phyloP scores from a whole-genome alignment of 2,797 vertebrate species.

The Rhincodon typus region DNA sequence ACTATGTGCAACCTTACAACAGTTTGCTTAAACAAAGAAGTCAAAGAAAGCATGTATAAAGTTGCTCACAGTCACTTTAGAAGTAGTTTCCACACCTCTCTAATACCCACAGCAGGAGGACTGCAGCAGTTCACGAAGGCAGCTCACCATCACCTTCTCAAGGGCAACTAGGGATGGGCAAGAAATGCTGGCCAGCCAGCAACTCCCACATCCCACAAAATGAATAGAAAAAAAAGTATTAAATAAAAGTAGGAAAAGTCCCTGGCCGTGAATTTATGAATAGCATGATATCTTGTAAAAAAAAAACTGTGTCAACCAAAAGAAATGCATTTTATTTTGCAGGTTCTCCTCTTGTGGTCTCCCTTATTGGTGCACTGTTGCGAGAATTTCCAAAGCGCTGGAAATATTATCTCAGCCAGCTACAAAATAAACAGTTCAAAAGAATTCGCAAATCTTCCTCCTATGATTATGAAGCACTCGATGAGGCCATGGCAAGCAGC shows the following conservation, averaged over 20 bases:
- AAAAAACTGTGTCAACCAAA: not conserved
- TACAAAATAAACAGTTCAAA: constrained; percentile 85
- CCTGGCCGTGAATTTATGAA: not conserved
- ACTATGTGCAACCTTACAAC: too few species aligned
- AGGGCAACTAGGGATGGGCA: too few species aligned
- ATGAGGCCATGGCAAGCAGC: constrained; percentile 96
- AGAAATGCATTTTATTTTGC: constrained; percentile 20
- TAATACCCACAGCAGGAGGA: too few species aligned
- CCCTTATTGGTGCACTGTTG: constrained; percentile 85
- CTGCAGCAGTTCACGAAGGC: too few species aligned
- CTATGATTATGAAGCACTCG: constrained; percentile 93
- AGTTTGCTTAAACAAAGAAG: not conserved
- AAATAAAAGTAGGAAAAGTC: not conserved
- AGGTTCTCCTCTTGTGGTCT: constrained; percentile 94
- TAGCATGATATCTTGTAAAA: not conserved
- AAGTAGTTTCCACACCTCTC: too few species aligned
- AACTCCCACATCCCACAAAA: too few species aligned
- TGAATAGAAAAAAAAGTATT: not conserved
- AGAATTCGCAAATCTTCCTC: constrained; percentile 90
- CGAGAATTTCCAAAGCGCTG: constrained; percentile 87
- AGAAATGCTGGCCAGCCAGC: too few species aligned
- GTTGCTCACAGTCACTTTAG: not conserved
- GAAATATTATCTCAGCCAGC: constrained; percentile 83
- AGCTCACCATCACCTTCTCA: too few species aligned
- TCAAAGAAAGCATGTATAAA: not conserved